Percentiles rank a stretch among this genome's conserved stretches.
Conservation (phyloP, 2,113 vertebrate species). For the Perccottus glenii region DNA sequence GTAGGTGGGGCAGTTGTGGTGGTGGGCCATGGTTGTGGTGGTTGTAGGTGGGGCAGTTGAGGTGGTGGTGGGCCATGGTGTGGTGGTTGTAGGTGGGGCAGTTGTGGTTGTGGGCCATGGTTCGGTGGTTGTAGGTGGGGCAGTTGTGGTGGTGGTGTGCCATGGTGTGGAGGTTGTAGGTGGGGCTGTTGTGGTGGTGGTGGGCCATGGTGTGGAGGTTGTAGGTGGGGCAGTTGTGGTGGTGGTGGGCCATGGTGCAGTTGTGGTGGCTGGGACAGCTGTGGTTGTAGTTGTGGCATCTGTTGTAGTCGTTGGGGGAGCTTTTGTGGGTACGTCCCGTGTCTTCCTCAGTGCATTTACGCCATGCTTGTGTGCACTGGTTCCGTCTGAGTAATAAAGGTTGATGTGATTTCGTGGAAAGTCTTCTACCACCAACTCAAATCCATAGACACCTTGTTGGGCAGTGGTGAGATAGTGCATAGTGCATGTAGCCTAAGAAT, state of each 20-base stretch:
- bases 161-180: too few relatives aligned
- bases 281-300: too few relatives aligned
- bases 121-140: not conserved
- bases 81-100: too few relatives aligned
- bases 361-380: conserved; percentile 1
- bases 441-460: not conserved
- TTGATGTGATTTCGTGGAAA: conserved; percentile 34
- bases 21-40: too few relatives aligned
- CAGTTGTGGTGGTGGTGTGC: not conserved
- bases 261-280: not conserved
- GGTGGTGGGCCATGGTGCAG: too few relatives aligned
- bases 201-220: too few relatives aligned
- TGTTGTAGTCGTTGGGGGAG: not conserved
- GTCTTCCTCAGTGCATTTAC: not conserved
- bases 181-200: too few relatives aligned
- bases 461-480: conserved; percentile 23
- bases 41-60: too few relatives aligned
- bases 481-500: conserved; percentile 48
- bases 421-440: conserved; percentile 43
- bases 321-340: too few relatives aligned
- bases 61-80: too few relatives aligned
- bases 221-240: too few relatives aligned
- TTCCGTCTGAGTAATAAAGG: conserved; percentile 52
- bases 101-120: not conserved
- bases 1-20: too few relatives aligned